Conservation (phyloP, 2,888 invertebrate genomes). For the Prosapia bicincta region DNA sequence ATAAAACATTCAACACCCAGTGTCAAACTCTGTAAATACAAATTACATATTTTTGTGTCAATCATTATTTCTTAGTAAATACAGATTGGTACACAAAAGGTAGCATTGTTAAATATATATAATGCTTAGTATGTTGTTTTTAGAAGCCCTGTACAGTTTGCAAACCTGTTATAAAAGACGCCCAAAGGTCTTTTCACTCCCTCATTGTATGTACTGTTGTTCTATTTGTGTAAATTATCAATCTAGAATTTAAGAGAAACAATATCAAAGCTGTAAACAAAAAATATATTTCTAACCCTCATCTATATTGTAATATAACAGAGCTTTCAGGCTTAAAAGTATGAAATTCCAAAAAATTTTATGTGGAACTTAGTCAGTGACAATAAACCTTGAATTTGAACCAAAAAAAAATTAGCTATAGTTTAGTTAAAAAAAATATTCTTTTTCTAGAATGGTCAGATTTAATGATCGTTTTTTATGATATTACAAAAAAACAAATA, state of each 20-base stretch:
- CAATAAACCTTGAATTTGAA: slow-evolving; percentile 15
- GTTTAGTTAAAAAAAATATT: neutral
- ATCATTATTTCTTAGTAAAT: slow-evolving; percentile 26
- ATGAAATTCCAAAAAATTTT: slow-evolving; percentile 6
- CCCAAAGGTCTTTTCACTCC: neutral
- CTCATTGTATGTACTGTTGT: neutral
- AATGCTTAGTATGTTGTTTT: neutral
- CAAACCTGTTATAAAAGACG: neutral
- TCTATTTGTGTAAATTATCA: neutral
- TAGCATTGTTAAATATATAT: neutral
- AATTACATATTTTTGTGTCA: slow-evolving; percentile 27
- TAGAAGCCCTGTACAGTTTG: neutral
- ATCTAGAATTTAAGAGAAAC: neutral
- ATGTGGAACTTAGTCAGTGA: slow-evolving; percentile 19
- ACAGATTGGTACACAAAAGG: slow-evolving; percentile 12
- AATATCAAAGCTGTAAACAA: neutral
- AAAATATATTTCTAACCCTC: neutral
- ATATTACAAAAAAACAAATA: neutral
- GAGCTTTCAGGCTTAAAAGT: slow-evolving; percentile 21
- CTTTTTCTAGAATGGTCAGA: neutral
- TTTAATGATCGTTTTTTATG: neutral
- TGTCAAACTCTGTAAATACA: slow-evolving; percentile 24
- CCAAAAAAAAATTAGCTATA: neutral
- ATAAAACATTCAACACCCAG: neutral
- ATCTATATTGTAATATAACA: neutral